Evolutionary conservation across 2,113 vertebrate species (phyloP).

Genomic region (Ploceus nigricollis): DNA sequence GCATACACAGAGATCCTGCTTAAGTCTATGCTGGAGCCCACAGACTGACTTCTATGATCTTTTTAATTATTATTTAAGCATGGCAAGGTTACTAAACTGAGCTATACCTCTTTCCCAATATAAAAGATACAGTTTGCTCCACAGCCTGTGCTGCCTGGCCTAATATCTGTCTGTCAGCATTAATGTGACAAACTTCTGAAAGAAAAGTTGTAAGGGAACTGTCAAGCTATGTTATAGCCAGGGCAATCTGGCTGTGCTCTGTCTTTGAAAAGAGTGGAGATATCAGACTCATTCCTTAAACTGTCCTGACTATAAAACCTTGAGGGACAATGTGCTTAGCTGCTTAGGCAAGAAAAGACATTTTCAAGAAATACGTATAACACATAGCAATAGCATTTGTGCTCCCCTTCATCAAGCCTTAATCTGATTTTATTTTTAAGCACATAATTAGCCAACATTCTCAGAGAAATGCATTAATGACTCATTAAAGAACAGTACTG

Average conservation of each 20-base stretch:
- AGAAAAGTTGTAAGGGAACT: conserved; percentile 28
- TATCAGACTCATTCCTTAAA: conserved; percentile 30
- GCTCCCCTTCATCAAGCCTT: not conserved
- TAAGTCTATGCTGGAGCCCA: not conserved
- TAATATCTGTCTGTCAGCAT: conserved; percentile 41
- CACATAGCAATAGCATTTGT: not conserved
- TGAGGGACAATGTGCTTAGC: conserved; percentile 18
- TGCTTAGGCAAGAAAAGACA: not conserved
- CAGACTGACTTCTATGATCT: not conserved
- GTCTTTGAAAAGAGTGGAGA: not conserved
- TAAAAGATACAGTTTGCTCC: not conserved
- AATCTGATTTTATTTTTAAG: conserved; percentile 2
- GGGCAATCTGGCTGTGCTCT: not conserved
- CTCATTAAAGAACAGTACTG: not conserved
- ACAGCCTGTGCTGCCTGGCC: conserved; percentile 29
- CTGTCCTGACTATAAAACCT: conserved; percentile 21
- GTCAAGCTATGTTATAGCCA: conserved; percentile 9
- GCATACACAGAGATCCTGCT: not conserved
- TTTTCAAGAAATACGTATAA: not conserved
- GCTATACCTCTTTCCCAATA: conserved; percentile 26
- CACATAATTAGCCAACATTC: not conserved
- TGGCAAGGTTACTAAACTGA: conserved; percentile 35
- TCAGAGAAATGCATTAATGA: not conserved
- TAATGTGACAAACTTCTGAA: conserved; percentile 12
- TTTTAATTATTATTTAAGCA: conserved; percentile 35